Percentiles rank a stretch among this genome's conserved stretches.
These are phyloP conservation scores for Lamproptera curius DNA, from an alignment of 2,888 invertebrate species.

Conservation along the genomic window DNA sequence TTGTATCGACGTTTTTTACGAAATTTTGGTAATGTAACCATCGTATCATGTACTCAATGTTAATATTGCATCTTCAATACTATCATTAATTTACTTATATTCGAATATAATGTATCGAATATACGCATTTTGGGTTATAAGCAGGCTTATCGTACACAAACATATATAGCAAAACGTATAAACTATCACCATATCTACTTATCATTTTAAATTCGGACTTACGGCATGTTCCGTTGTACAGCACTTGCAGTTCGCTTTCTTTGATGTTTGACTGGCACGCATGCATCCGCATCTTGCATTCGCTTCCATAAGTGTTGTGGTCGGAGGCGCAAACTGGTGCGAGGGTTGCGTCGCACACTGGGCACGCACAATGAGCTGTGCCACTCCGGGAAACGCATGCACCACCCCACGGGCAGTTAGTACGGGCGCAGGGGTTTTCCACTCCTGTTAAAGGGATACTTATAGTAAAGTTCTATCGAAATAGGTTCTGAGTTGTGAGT, in stretches of 20 bases:
- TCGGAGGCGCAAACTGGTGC: constrained; percentile 88
- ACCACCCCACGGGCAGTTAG: constrained; percentile 80
- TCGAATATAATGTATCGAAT: too few relatives aligned
- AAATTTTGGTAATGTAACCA: too few relatives aligned
- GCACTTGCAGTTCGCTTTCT: constrained; percentile 80
- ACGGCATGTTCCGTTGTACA: constrained; percentile 79
- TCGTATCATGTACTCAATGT: background rate
- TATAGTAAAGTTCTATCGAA: too few relatives aligned
- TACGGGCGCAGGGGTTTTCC: constrained; percentile 77
- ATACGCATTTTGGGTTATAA: too few relatives aligned
- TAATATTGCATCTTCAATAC: background rate
- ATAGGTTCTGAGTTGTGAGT: too few relatives aligned
- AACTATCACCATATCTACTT: too few relatives aligned
- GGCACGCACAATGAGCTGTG: constrained; percentile 82
- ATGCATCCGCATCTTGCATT: constrained; percentile 88
- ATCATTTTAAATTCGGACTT: too few relatives aligned
- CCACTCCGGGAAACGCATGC: constrained; percentile 83
- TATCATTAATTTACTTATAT: too few relatives aligned
- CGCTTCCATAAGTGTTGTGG: constrained; percentile 88
- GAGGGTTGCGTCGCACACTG: constrained; percentile 85
- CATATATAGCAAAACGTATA: too few relatives aligned
- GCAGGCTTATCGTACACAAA: too few relatives aligned
- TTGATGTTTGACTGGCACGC: constrained; percentile 86
- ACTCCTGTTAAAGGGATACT: too few relatives aligned
- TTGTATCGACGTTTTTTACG: too few relatives aligned